Evolutionary conservation across 2,113 vertebrate genomes (phyloP).

Genomic region (Natator depressus): DNA sequence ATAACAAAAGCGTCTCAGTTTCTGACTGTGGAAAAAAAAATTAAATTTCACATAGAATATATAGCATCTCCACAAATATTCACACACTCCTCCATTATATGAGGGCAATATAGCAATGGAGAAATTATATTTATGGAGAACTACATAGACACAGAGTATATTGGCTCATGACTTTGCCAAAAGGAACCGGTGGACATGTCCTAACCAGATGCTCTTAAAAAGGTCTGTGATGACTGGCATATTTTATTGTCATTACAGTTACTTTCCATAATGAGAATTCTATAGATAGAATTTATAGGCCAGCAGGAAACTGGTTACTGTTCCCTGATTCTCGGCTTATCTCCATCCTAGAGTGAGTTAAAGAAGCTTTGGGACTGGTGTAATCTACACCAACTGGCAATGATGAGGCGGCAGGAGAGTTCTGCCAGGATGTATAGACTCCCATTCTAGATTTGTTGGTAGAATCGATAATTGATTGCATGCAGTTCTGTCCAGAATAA

Average conservation of each 20-base stretch:
- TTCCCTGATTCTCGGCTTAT: background rate
- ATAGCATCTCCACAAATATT: background rate
- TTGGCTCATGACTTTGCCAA: background rate
- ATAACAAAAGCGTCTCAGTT: background rate
- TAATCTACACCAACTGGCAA: fast-evolving
- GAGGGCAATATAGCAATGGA: background rate
- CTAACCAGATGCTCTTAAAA: background rate
- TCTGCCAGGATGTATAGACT: background rate
- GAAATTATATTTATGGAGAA: background rate
- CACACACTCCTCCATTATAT: background rate
- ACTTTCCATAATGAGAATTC: background rate
- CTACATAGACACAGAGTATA: background rate
- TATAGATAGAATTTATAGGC: background rate
- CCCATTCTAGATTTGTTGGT: fast-evolving
- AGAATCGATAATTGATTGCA: fast-evolving
- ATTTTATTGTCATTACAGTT: background rate
- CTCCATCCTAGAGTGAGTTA: background rate
- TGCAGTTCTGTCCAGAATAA: background rate
- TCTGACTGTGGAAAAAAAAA: background rate
- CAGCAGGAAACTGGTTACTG: background rate
- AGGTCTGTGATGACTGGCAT: background rate
- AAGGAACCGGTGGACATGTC: background rate
- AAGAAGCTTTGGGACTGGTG: background rate
- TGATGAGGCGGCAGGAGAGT: background rate
- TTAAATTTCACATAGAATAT: fast-evolving